Base-by-base conservation (phyloP, 2,113 vertebrate genomes). In the Corapipo altera region DNA sequence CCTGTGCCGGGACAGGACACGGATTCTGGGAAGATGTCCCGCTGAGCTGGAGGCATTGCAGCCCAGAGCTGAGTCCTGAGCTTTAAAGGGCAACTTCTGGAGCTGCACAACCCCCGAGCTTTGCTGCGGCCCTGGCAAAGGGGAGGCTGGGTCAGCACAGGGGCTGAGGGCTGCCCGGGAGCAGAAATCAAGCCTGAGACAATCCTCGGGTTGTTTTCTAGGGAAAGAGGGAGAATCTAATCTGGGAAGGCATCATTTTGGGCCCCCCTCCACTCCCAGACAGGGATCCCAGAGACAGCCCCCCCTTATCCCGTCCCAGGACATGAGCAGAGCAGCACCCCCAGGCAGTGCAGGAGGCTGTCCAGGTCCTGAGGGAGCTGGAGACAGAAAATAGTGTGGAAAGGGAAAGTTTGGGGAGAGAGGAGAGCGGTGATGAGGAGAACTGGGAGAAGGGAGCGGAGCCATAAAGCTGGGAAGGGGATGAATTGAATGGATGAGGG, bases 21-120 rank as follows among this genome's bases (percentile, higher is more conserved):
- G 58, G 85, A 28, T 89, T 87, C 92, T 81, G 91, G 93, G 87
- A 94, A 91, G 70, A 62, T 70, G n/a, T 96, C 73, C 95, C 39
- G 89, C 84, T 92, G 95, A 65, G 79, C n/a, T 54, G 70, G 41
- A 91, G 46, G 28, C 55, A 20, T 62, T 86, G 72, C 91, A 92
- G 55, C 2, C 0, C 62, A 52, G 30, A 82, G 62, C 39, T n/a
- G 54, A 76, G 69, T 26, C 67, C 49, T 70, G 30, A 58, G 76
- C 20, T 70, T 89, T 77, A 73, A 89, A 92, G 61, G 55, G 48
- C 28, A 83, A 49, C 9, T 10, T 51, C 6, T 39, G 19, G 39
- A 37, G 27, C 15, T 51, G 22, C 28, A 32, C 49, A 43, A 6
- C 30, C 37, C 15, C 3, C 1, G 66, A 43, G 62, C 20, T 67